phyloP scores from a whole-genome alignment of 2,113 vertebrate genomes.

The Lampris megalopsis region DNA sequence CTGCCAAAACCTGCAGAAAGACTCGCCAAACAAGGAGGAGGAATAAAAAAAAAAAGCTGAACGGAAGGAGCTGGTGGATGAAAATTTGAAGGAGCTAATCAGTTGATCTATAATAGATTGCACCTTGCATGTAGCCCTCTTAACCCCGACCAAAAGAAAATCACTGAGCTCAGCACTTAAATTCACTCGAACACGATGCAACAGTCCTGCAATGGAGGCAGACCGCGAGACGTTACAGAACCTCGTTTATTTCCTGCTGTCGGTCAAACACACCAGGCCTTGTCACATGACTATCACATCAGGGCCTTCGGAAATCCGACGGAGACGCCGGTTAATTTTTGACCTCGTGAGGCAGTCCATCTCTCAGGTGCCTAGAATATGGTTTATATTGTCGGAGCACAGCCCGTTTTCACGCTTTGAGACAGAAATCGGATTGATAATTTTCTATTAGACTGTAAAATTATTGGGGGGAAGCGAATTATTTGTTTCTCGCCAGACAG shows the following conservation, averaged over 20 bases:
- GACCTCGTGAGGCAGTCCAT: slow-evolving; percentile 11
- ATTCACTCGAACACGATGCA: slow-evolving; percentile 53
- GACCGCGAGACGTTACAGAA: not conserved
- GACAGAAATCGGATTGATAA: too few species aligned
- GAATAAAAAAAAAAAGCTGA: not conserved
- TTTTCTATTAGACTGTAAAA: too few species aligned
- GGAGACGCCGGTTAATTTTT: slow-evolving; percentile 29
- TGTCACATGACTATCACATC: not conserved
- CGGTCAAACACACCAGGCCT: slow-evolving; percentile 19
- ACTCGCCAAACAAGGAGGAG: not conserved
- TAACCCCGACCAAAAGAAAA: slow-evolving; percentile 30
- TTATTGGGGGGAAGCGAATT: too few species aligned
- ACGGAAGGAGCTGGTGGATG: not conserved
- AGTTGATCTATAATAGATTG: slow-evolving; percentile 46
- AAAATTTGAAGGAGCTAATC: slow-evolving; percentile 31
- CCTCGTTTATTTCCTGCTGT: slow-evolving; percentile 33
- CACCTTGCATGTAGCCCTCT: slow-evolving; percentile 36
- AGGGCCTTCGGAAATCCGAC: slow-evolving; percentile 18
- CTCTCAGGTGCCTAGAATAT: slow-evolving; percentile 20
- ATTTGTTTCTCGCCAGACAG: too few species aligned
- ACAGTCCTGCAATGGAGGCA: slow-evolving; percentile 46
- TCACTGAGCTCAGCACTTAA: slow-evolving; percentile 56
- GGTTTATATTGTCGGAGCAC: slow-evolving; percentile 47
- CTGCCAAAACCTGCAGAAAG: not conserved
- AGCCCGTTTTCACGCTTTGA: slow-evolving; percentile 6